Evolutionary conservation across 1,140 invertebrate genomes (phyloP).

Genomic region (Schlechtendalia chinensis): DNA sequence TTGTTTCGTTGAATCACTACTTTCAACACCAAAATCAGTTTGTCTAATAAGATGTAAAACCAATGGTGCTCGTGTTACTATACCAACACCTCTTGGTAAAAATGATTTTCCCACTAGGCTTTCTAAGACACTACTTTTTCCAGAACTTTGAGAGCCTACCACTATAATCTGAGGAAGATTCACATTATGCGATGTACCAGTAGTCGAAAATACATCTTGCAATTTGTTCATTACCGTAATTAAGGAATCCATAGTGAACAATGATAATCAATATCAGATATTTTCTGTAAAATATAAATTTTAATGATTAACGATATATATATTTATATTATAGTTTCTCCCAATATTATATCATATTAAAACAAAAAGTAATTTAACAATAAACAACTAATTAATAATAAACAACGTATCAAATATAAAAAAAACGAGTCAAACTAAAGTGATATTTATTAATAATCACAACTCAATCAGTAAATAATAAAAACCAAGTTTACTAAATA

Average conservation of each 20-base stretch:
- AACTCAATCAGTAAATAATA: no score
- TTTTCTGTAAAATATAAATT: conserved; percentile 19
- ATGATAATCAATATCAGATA: no score
- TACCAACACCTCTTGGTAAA: conserved; percentile 52
- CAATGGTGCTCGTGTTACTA: conserved; percentile 52
- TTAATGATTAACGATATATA: not conserved
- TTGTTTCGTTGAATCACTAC: conserved; percentile 57
- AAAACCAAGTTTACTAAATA: no score
- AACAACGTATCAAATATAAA: no score
- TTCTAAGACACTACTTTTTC: conserved; percentile 54
- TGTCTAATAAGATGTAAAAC: conserved; percentile 50
- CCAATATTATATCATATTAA: no score
- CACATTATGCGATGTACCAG: conserved; percentile 36
- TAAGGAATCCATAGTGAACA: conserved; percentile 51
- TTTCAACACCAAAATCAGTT: not conserved
- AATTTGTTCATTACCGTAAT: conserved; percentile 51
- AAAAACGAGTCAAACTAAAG: no score
- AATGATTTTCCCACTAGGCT: conserved; percentile 52
- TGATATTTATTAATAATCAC: no score
- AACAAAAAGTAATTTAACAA: no score
- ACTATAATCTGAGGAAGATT: conserved; percentile 53
- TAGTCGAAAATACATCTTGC: conserved; percentile 51
- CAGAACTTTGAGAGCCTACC: conserved; percentile 57
- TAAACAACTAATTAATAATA: no score
- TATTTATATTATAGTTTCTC: not conserved